A percentile compares a stretch with the other conserved stretches of the same genome.
phyloP scores from a whole-genome alignment of 2,888 invertebrate species.

The Venustoraphidia nigricollis region DNA sequence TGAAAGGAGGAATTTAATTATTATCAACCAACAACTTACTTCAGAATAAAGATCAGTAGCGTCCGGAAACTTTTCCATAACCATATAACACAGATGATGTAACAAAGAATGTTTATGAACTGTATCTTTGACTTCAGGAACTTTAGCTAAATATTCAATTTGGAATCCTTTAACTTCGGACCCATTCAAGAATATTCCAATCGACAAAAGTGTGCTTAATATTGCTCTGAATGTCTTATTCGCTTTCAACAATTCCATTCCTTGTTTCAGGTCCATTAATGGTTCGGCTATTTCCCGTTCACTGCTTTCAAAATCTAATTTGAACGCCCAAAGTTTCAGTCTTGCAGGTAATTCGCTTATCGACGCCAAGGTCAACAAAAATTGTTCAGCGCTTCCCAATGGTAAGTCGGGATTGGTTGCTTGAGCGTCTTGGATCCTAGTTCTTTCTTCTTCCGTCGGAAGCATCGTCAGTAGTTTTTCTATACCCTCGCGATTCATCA shows the following conservation, averaged over 20 bases:
- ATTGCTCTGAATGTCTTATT: slow-evolving; percentile 94
- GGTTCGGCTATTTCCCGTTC: slow-evolving; percentile 99
- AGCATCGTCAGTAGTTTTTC: slow-evolving; percentile 96
- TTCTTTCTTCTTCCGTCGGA: slow-evolving; percentile 90
- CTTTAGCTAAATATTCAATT: slow-evolving; percentile 92
- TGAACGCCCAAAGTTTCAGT: slow-evolving; percentile 95
- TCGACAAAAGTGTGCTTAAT: slow-evolving; percentile 80
- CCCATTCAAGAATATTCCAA: slow-evolving; percentile 94
- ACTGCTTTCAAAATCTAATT: slow-evolving; percentile 92
- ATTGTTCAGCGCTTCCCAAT: slow-evolving; percentile 93
- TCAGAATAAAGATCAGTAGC: slow-evolving; percentile 95
- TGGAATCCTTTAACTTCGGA: slow-evolving; percentile 89
- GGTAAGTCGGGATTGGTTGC: slow-evolving; percentile 80
- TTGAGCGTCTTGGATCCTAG: slow-evolving; percentile 94
- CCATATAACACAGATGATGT: slow-evolving; percentile 94
- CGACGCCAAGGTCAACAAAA: slow-evolving; percentile 88
- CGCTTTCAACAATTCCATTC: slow-evolving; percentile 76
- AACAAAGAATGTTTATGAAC: slow-evolving; percentile 96
- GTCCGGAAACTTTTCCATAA: slow-evolving; percentile 91
- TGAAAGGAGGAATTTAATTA: too few relatives aligned
- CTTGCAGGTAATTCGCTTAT: slow-evolving; percentile 89
- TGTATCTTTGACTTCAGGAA: slow-evolving; percentile 97
- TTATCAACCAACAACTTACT: slow-evolving; percentile 32
- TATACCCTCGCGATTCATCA: slow-evolving; percentile 95
- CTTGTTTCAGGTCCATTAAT: slow-evolving; percentile 95